Base-by-base conservation (phyloP, 2,888 invertebrate genomes). In the Caenorhabditis parvicauda region DNA sequence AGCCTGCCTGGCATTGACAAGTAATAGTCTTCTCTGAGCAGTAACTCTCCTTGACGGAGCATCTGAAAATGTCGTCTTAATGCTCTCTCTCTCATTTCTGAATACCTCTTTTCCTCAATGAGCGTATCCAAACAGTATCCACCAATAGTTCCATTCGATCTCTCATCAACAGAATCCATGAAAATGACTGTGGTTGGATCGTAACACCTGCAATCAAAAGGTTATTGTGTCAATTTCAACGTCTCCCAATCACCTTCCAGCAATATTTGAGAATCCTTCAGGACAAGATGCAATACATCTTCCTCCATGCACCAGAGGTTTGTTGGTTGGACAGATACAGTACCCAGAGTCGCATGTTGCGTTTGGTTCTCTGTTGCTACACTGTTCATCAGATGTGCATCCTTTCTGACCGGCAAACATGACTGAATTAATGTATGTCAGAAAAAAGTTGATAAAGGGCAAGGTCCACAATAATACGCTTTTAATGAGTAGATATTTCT, bases 161-260 rank as follows among this genome's bases (percentile, higher is more conserved):
- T 61, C 24, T 78, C 77, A 41, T 79, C 77, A 0, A 79, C 79
- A n/a, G 79, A 79, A 45, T 79, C 79, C 79, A 79, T 79, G 66
- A 79, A 80, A 41, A 79, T 78, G 21, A 79, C 74, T 3, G 79
- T 80, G 14, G 79, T 80, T 35, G 80, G 74, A 47, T 79, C 79
- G 52, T 80, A 78, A 50, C 79, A 79, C 42, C 76, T 65, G 37
- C 12, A 54, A 44, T 1, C 14, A 47, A 7, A n/a, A 37, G 17
- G 6, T 21, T 46, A 9, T 17, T 28, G 50, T 14, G 12, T 21
- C 38, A 6, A 49, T n/a, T 4, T 14, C 12, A 3, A 2, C 14
- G 14, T 17, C 3, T 14, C 47, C 2, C 3, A 43, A n/a, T 0
- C 39, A 60, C 60, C 73, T 63, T 60, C 77, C 76, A 48, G 79